Evolutionary conservation across 2,113 vertebrate genomes (phyloP).

Genomic region (Laticauda colubrina): DNA sequence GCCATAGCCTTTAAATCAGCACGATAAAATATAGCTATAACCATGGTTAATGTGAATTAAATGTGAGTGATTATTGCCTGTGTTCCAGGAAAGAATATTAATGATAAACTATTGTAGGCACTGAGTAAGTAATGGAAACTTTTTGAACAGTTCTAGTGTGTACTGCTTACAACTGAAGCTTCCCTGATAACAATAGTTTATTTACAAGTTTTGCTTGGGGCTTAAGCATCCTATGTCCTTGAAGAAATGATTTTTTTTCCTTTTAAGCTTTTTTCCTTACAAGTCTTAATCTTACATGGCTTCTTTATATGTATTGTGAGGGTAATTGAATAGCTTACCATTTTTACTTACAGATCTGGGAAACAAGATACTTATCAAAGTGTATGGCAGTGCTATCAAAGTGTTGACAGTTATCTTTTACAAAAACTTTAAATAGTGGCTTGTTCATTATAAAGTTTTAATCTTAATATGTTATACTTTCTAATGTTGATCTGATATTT

Average conservation of each 20-base stretch:
- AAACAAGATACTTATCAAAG: not conserved
- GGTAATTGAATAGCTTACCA: not conserved
- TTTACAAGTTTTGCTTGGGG: not conserved
- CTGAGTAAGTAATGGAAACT: not conserved
- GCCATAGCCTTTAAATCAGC: constrained; percentile 11
- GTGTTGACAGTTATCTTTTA: not conserved
- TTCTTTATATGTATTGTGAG: not conserved
- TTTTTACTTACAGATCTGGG: not conserved
- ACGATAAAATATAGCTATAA: not conserved
- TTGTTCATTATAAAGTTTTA: not conserved
- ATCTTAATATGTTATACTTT: not conserved
- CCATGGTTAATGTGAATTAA: not conserved
- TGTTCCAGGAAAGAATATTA: not conserved
- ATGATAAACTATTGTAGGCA: not conserved
- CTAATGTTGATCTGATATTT: not conserved
- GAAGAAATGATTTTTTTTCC: not conserved
- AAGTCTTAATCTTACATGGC: not conserved
- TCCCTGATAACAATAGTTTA: not conserved
- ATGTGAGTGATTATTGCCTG: not conserved
- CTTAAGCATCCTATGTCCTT: not conserved
- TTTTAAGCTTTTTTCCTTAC: not conserved
- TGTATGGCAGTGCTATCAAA: not conserved
- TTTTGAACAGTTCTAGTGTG: not conserved
- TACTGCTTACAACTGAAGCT: not conserved
- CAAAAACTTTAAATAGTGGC: not conserved